A percentile compares a stretch with the other conserved stretches of the same genome.
These are phyloP conservation scores for Euphonia xanthogaster DNA, from an alignment of 2,797 vertebrate species.

Conservation along the genomic window DNA sequence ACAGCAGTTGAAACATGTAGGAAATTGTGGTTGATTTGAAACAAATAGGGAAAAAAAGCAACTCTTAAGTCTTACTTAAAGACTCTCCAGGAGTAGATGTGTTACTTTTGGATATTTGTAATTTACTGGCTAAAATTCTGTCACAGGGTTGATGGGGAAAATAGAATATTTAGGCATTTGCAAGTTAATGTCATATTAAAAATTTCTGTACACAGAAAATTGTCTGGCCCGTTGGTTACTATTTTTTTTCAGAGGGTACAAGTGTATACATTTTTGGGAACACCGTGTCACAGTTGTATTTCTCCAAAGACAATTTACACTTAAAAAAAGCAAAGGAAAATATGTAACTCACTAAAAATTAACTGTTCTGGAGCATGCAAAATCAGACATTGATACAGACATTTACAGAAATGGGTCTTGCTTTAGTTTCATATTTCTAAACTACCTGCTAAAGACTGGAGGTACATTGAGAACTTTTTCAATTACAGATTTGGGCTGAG, in stretches of 20 bases:
- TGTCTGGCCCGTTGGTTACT: not conserved
- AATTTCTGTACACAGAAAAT: not conserved
- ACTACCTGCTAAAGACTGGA: not conserved
- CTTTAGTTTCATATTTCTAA: not conserved
- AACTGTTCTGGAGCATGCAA: not conserved
- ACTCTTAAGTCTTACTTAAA: not conserved
- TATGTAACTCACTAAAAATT: not conserved
- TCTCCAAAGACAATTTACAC: not conserved
- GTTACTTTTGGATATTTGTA: not conserved
- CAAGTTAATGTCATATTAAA: not conserved
- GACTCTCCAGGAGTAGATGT: not conserved
- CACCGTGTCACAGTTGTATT: fast-evolving
- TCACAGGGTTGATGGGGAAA: not conserved
- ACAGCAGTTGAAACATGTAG: not conserved
- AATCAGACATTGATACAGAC: not conserved
- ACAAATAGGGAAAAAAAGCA: not conserved
- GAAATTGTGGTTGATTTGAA: not conserved
- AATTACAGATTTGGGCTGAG: not conserved
- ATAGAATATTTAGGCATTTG: not conserved
- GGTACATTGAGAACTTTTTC: not conserved
- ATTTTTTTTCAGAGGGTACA: not conserved
- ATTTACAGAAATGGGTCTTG: not conserved
- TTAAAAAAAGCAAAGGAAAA: not conserved
- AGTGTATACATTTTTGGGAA: not conserved
- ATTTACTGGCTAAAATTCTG: not conserved